Percentiles rank a stretch among this genome's conserved stretches.
Evolutionary conservation across 2,113 vertebrate species (phyloP).

Genomic region (Lycaon pictus): DNA sequence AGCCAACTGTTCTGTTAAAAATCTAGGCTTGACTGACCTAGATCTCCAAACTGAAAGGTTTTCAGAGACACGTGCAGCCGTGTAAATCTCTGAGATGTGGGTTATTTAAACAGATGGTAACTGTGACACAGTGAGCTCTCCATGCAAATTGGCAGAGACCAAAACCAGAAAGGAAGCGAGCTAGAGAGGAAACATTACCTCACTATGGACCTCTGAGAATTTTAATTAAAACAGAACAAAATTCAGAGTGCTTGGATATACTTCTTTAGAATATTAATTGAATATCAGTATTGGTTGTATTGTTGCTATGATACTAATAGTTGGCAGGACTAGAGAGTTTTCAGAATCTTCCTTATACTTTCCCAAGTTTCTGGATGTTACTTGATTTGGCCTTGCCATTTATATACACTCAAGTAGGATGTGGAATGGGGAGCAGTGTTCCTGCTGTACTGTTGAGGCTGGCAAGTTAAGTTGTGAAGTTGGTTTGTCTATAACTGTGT

Average conservation of each 20-base stretch:
- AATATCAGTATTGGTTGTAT: constrained; percentile 30
- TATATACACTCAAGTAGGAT: background rate
- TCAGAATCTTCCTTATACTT: constrained; percentile 25
- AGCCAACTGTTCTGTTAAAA: constrained; percentile 74
- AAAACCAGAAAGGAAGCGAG: constrained; percentile 59
- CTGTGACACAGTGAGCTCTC: constrained; percentile 58
- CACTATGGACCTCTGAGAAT: constrained; percentile 67
- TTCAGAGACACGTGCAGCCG: constrained; percentile 53
- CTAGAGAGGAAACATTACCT: constrained; percentile 53
- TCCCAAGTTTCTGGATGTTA: background rate
- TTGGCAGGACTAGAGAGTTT: background rate
- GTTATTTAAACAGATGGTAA: constrained; percentile 78
- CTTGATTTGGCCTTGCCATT: background rate
- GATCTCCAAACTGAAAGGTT: constrained; percentile 66
- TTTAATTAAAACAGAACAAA: constrained; percentile 71
- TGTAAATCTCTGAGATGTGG: constrained; percentile 69
- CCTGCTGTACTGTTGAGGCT: background rate
- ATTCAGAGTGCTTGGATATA: constrained; percentile 55
- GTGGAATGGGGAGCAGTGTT: background rate
- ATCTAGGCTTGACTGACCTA: constrained; percentile 74
- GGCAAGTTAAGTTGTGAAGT: background rate
- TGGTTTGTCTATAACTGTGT: background rate
- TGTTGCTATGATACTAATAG: constrained; percentile 55
- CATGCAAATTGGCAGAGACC: constrained; percentile 69
- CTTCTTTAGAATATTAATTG: constrained; percentile 74